These are phyloP conservation scores for Ammodytes marinus DNA, from an alignment of 2,113 vertebrate genomes.

Conservation along the genomic window DNA sequence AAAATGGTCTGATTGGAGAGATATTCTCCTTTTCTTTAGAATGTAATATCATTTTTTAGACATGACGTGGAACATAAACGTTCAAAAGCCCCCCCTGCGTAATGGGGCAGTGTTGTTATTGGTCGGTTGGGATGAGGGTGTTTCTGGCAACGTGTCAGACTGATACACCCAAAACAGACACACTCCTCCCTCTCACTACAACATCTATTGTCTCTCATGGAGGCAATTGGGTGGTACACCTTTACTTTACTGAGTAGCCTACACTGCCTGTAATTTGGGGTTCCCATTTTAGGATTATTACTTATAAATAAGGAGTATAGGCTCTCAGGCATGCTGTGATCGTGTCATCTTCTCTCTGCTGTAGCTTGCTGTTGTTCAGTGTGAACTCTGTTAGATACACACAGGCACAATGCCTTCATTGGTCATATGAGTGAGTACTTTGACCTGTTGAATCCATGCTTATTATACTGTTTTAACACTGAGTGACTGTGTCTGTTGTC, in stretches of 20 bases:
- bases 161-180: slow-evolving; percentile 53
- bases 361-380: slow-evolving; percentile 14
- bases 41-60: neutral
- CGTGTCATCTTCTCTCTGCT: neutral
- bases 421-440: slow-evolving; percentile 25
- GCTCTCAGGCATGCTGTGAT: slow-evolving; percentile 2
- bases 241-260: neutral
- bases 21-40: neutral
- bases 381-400: slow-evolving; percentile 11
- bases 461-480: slow-evolving; percentile 4
- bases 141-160: slow-evolving; percentile 65
- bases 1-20: neutral
- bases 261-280: neutral
- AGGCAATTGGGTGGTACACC: neutral
- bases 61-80: neutral
- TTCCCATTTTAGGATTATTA: neutral
- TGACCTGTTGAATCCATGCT: slow-evolving; percentile 67
- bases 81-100: neutral
- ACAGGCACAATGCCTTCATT: slow-evolving; percentile 37
- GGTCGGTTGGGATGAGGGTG: slow-evolving; percentile 18
- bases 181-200: neutral
- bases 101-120: neutral
- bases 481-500: neutral
- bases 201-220: slow-evolving; percentile 58
- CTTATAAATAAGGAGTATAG: neutral